Evolutionary conservation across 1,140 invertebrate species (phyloP).

Genomic region (Drosophila punjabiensis): DNA sequence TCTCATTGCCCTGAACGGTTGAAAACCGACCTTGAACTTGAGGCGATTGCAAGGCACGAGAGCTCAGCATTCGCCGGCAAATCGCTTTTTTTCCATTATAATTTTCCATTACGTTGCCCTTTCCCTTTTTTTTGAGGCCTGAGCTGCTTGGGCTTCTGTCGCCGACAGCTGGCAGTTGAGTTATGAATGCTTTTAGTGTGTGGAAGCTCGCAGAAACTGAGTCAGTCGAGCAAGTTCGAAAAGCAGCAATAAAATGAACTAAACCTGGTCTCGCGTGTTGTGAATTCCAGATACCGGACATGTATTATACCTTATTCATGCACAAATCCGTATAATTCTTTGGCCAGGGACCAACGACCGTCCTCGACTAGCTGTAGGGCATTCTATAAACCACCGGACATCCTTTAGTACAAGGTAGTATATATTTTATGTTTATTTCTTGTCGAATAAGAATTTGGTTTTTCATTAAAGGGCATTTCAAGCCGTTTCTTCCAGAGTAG

Average conservation of each 20-base stretch:
- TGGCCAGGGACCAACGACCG: constrained; percentile 69
- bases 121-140: constrained; percentile 50
- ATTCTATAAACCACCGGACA: constrained; percentile 55
- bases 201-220: constrained; percentile 45
- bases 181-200: constrained; percentile 61
- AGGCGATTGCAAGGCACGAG: constrained; percentile 45
- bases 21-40: constrained; percentile 68
- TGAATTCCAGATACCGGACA: constrained; percentile 39
- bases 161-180: constrained; percentile 43
- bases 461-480: constrained; percentile 55
- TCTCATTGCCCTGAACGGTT: constrained; percentile 51
- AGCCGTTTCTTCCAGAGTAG: constrained; percentile 13
- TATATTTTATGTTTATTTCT: constrained; percentile 11
- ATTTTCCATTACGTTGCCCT: constrained; percentile 58
- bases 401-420: constrained; percentile 37
- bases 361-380: constrained; percentile 58
- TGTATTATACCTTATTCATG: constrained; percentile 15
- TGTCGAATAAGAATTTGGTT: constrained; percentile 24
- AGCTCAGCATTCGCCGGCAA: constrained; percentile 32
- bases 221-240: constrained; percentile 49
- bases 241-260: constrained; percentile 15
- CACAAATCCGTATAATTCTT: constrained; percentile 15
- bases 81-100: constrained; percentile 54
- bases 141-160: constrained; percentile 5
- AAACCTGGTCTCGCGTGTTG: constrained; percentile 31